phyloP scores from a whole-genome alignment of 2,888 invertebrate genomes.

The Rhamphomyia laevipes region DNA sequence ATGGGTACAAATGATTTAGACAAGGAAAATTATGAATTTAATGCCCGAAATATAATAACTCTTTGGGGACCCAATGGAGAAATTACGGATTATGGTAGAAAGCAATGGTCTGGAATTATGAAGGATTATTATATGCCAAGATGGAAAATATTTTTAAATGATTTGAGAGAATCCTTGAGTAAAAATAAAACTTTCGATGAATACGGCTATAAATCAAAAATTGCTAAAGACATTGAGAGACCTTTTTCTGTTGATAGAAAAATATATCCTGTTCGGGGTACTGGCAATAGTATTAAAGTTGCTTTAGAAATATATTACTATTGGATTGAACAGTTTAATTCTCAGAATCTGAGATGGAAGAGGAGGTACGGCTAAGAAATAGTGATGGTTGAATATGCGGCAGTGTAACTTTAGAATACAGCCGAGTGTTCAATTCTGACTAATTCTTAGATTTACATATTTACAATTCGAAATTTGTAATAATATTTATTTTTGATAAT shows the following conservation, averaged over 20 bases:
- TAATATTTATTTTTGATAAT: too few species aligned
- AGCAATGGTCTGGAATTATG: constrained; percentile 75
- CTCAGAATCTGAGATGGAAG: too few species aligned
- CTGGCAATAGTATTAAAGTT: constrained; percentile 24
- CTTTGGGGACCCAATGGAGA: constrained; percentile 88
- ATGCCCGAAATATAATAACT: constrained; percentile 86
- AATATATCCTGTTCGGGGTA: constrained; percentile 36
- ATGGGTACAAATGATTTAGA: constrained; percentile 38
- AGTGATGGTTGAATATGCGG: too few species aligned
- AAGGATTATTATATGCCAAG: constrained; percentile 60
- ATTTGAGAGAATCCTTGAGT: constrained; percentile 44
- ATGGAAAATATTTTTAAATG: constrained; percentile 59
- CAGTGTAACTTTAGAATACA: too few species aligned
- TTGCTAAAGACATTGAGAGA: constrained; percentile 50
- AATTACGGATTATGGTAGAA: constrained; percentile 83
- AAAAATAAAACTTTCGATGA: constrained; percentile 47
- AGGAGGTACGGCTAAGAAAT: too few species aligned
- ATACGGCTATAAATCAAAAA: constrained; percentile 41
- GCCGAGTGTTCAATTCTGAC: too few species aligned
- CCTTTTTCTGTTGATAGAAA: constrained; percentile 49
- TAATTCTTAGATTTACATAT: too few species aligned
- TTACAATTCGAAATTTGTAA: too few species aligned
- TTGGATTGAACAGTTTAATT: constrained; percentile 9
- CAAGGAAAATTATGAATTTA: constrained; percentile 50
- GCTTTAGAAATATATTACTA: constrained; percentile 9